Conservation (phyloP, 2,797 vertebrate species). For the Sparidentex hasta region DNA sequence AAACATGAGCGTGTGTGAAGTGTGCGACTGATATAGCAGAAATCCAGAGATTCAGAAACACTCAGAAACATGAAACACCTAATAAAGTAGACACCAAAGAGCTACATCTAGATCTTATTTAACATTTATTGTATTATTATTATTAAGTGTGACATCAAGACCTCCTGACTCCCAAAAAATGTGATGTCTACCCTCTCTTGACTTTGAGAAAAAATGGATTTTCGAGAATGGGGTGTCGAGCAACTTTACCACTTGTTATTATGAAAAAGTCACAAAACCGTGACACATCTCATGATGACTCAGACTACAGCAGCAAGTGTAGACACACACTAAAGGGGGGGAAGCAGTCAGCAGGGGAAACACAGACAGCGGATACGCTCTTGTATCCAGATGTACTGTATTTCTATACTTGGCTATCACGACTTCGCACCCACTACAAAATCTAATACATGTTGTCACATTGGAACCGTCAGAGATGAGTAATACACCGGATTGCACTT, state of each 20-base stretch:
- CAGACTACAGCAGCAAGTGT: conserved; percentile 51
- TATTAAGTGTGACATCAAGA: conserved; percentile 35
- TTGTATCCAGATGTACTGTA: conserved; percentile 56
- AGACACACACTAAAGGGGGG: conserved; percentile 32
- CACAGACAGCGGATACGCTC: conserved; percentile 50
- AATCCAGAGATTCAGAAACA: conserved; percentile 33
- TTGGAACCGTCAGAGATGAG: conserved; percentile 30
- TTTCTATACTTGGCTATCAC: conserved; percentile 67
- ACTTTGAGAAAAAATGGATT: conserved; percentile 12
- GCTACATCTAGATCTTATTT: conserved; percentile 41
- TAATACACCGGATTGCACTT: conserved; percentile 26
- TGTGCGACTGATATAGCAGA: conserved; percentile 18
- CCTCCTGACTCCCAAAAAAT: conserved; percentile 18
- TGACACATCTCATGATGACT: conserved; percentile 65
- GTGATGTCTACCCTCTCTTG: conserved; percentile 15
- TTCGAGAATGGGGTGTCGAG: conserved; percentile 8
- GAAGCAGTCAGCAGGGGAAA: conserved; percentile 44
- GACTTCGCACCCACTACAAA: conserved; percentile 61
- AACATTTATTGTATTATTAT: conserved; percentile 43
- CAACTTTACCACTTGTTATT: conserved; percentile 50
- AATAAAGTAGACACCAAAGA: conserved; percentile 51
- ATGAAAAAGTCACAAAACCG: conserved; percentile 51
- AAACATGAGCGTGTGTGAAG: neutral
- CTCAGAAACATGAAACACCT: conserved; percentile 51
- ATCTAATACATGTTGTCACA: conserved; percentile 39